Conservation (phyloP, 2,888 invertebrate species). For the Melanostoma scalare region DNA sequence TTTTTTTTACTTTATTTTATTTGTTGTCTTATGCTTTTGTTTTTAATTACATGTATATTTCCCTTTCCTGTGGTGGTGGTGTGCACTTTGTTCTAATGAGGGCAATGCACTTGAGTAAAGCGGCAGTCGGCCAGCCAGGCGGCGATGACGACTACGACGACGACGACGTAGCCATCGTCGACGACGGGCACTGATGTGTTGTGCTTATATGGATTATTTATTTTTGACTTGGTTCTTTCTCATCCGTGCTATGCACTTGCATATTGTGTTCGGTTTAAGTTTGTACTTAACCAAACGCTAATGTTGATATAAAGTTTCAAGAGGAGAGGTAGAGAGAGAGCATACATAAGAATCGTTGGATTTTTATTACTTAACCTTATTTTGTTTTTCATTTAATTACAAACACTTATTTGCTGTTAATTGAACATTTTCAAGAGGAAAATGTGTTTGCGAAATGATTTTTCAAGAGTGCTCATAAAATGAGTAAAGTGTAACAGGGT, state of each 20-base stretch:
- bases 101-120: slow-evolving; percentile 65
- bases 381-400: too few relatives aligned
- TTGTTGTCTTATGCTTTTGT: slow-evolving; percentile 26
- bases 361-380: too few relatives aligned
- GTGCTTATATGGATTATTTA: slow-evolving; percentile 54
- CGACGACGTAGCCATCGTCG: not conserved
- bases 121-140: slow-evolving; percentile 39
- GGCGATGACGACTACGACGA: not conserved
- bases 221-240: slow-evolving; percentile 36
- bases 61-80: slow-evolving; percentile 26
- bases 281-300: too few relatives aligned
- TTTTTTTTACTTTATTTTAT: slow-evolving; percentile 58
- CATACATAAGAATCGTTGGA: too few relatives aligned
- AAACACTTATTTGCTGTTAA: too few relatives aligned
- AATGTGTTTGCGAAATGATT: too few relatives aligned
- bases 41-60: slow-evolving; percentile 62
- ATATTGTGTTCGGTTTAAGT: not conserved
- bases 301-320: too few relatives aligned
- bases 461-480: too few relatives aligned
- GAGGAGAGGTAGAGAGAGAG: too few relatives aligned
- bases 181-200: slow-evolving; percentile 17
- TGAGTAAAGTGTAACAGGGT: too few relatives aligned
- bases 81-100: slow-evolving; percentile 69
- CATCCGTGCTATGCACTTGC: slow-evolving; percentile 1
- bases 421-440: too few relatives aligned